Evolutionary conservation across 2,888 invertebrate species (phyloP), one percentile per base, ranked within the genome.

Genomic region (Abscondita cerata): DNA sequence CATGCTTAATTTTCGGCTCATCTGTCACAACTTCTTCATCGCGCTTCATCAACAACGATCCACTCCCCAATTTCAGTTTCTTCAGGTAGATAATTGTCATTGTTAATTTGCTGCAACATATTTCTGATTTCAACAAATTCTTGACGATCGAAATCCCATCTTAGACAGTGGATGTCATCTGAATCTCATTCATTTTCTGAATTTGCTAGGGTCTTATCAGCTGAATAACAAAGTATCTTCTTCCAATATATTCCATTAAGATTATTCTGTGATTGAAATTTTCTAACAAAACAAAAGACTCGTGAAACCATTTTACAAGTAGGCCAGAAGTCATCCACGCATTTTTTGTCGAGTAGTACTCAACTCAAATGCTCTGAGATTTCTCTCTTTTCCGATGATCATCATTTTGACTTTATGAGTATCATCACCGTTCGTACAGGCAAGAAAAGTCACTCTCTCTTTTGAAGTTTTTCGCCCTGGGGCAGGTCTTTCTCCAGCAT

Each of bases 401-500:
- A 47, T 46, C 33, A 54, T 1, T 54, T 46, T 54, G 5, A 54
- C 13, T 25, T 54, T 46, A 46, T 46, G 36, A 31, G 54, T 31
- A 9, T 34, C 33, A 54, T 54, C 46, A 33, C 46, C 46, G n/a
- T 38, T 16, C 33, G 13, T 19, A 13, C 46, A 44, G 16, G 15
- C 16, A 44, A 44, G 46, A 31, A 31, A 44, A 44, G n/a, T n/a
- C 4, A n/a, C 31, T 34, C 51, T 15, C 6, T 15, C 46, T 44
- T 18, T 15, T 18, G 12, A 38, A 38, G 38, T 38, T 38, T 56
- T 50, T 46, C 44, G 44, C 34, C 61, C 56, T 12, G 55, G 47
- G 34, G 52, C 44, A 52, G 52, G 36, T 47, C 9, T 58, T 57
- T 57, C 62, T 40, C 12, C 9, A 9, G 40, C 47, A 57, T 58